Evolutionary conservation across 92 coral and sea anemone genomes (phyloP).

Genomic region (Meandrina meandrites): DNA sequence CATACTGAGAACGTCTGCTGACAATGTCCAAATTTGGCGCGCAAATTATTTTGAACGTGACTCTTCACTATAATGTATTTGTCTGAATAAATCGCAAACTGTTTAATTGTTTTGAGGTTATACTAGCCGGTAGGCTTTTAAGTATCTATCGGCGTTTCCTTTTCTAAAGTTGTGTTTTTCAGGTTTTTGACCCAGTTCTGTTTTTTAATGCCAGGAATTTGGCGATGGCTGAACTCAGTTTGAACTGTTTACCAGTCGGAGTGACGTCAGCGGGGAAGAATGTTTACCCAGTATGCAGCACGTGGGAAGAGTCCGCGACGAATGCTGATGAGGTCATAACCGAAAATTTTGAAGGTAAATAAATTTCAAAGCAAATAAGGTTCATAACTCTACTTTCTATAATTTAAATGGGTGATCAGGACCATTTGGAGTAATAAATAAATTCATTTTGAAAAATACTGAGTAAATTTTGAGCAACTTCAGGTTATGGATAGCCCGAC

Average conservation of each 20-base stretch:
- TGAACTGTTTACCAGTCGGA: constrained; percentile 33
- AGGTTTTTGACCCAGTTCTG: neutral
- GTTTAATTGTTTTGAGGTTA: neutral
- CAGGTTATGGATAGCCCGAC: too few species aligned
- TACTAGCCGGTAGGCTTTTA: neutral
- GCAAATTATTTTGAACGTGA: neutral
- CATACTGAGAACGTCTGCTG: neutral
- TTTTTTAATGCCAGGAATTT: neutral
- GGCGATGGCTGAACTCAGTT: constrained; percentile 26
- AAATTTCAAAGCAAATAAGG: neutral
- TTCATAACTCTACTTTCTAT: neutral
- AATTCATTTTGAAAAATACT: too few species aligned
- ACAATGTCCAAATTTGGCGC: neutral
- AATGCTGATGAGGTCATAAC: neutral
- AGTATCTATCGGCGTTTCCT: neutral
- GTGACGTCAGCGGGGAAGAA: constrained; percentile 44
- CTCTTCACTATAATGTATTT: neutral
- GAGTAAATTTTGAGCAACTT: too few species aligned
- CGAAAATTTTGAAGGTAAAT: constrained; percentile 20
- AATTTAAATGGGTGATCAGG: too few species aligned
- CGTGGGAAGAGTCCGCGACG: neutral
- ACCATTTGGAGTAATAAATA: too few species aligned
- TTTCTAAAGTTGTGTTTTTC: too few species aligned
- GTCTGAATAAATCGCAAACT: neutral
- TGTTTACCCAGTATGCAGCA: constrained; percentile 35